Conservation (phyloP, 53 echinoderm and acorn worm genomes). For the Zoroaster sp. region DNA sequence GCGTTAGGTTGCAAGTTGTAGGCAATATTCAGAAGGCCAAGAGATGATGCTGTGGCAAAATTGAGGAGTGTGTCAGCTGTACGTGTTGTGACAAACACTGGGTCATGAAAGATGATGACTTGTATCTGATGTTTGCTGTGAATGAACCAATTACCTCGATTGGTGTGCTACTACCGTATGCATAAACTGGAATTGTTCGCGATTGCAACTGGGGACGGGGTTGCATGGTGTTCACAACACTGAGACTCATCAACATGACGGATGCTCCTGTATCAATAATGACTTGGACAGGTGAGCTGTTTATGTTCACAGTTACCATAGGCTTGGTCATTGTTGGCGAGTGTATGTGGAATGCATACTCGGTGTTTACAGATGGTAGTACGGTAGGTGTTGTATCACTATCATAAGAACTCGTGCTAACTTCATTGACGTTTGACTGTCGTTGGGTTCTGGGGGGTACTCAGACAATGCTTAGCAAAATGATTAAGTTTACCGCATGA, state of each 20-base stretch:
- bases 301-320: constrained; percentile 18
- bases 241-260: constrained; percentile 43
- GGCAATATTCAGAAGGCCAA: constrained; percentile 8
- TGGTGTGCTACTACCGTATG: constrained; percentile 39
- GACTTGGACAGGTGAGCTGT: neutral
- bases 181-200: constrained; percentile 3
- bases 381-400: neutral
- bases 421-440: neutral
- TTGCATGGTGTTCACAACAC: neutral
- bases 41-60: constrained; percentile 22
- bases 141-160: constrained; percentile 23
- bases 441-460: neutral
- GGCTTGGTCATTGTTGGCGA: constrained; percentile 18
- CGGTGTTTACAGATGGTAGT: neutral
- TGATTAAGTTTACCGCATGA: constrained; percentile 11
- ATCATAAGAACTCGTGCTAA: neutral
- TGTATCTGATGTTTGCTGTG: constrained; percentile 25
- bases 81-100: constrained; percentile 47
- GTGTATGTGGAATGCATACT: constrained; percentile 9
- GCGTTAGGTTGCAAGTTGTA: neutral
- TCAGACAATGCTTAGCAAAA: constrained; percentile 22
- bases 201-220: constrained; percentile 31
- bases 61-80: constrained; percentile 34
- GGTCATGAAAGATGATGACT: neutral
- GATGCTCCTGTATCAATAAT: constrained; percentile 45